Conservation (phyloP, 2,888 invertebrate species). For the Sacculina carcini region DNA sequence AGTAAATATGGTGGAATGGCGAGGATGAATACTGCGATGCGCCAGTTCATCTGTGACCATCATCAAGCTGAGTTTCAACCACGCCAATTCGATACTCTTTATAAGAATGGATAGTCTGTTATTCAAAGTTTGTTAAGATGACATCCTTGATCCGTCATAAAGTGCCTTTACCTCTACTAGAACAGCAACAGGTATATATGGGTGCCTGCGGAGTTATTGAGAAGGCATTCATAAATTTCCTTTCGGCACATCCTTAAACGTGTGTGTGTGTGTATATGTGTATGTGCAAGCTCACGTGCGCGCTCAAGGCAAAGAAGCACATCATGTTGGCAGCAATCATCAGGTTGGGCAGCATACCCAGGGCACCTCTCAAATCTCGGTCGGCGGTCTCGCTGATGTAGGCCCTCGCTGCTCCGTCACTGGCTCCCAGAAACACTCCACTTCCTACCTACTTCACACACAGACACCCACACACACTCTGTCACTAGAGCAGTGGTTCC, state of each 20-base stretch:
- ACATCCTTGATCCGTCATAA: too few species aligned
- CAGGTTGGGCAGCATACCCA: not conserved
- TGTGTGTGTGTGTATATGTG: too few species aligned
- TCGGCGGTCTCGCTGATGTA: not conserved
- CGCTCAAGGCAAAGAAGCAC: not conserved
- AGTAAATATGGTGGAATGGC: not conserved
- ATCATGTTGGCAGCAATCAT: not conserved
- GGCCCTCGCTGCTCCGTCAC: not conserved
- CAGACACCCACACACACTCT: too few species aligned
- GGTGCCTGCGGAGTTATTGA: too few species aligned
- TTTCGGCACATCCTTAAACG: too few species aligned
- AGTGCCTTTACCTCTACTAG: too few species aligned
- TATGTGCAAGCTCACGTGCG: not conserved
- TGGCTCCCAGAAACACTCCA: not conserved
- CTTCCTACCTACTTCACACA: not conserved
- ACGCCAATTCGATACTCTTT: not conserved
- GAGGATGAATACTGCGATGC: not conserved
- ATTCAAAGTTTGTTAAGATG: too few species aligned
- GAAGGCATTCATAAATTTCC: not conserved
- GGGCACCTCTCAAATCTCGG: not conserved
- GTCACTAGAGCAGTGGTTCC: too few species aligned
- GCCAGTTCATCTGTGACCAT: not conserved
- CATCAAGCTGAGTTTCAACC: too few species aligned
- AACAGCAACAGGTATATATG: too few species aligned
- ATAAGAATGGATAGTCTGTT: not conserved